Evolutionary conservation across 2,797 vertebrate genomes (phyloP).

Genomic region (Pseudocheirus occidentalis): DNA sequence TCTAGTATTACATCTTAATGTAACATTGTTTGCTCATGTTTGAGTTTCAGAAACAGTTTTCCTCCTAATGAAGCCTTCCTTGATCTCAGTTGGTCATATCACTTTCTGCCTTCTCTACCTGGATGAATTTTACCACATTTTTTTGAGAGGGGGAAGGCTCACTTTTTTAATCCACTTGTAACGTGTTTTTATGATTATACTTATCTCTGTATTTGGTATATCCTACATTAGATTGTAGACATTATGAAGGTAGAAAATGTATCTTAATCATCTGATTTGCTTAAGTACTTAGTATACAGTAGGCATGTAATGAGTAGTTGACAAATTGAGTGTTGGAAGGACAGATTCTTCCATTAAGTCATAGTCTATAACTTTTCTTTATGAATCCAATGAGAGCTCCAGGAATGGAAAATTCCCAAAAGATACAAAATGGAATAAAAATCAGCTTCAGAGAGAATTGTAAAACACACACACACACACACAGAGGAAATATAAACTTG

Average conservation of each 20-base stretch:
- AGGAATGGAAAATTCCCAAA: slow-evolving; percentile 65
- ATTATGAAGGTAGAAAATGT: background rate
- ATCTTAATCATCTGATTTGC: background rate
- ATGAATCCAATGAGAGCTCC: slow-evolving; percentile 64
- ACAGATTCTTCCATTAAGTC: background rate
- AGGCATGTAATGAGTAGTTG: background rate
- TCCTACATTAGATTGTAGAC: background rate
- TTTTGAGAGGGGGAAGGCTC: too few species aligned
- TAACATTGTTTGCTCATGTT: background rate
- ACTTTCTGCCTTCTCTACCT: background rate
- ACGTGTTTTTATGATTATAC: background rate
- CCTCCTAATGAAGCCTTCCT: background rate
- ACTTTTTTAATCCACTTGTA: background rate
- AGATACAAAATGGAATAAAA: slow-evolving; percentile 54
- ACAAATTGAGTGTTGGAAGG: background rate
- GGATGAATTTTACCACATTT: background rate
- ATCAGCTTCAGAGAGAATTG: slow-evolving; percentile 44
- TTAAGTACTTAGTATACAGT: background rate
- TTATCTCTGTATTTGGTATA: background rate
- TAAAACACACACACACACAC: slow-evolving; percentile 53
- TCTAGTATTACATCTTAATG: too few species aligned
- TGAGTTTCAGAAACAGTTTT: background rate
- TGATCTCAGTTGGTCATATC: background rate
- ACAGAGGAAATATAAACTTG: slow-evolving; percentile 58
- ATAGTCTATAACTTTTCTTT: slow-evolving; percentile 34